Base-by-base conservation (phyloP, 2,797 vertebrate species). In the Mus minutoides region DNA sequence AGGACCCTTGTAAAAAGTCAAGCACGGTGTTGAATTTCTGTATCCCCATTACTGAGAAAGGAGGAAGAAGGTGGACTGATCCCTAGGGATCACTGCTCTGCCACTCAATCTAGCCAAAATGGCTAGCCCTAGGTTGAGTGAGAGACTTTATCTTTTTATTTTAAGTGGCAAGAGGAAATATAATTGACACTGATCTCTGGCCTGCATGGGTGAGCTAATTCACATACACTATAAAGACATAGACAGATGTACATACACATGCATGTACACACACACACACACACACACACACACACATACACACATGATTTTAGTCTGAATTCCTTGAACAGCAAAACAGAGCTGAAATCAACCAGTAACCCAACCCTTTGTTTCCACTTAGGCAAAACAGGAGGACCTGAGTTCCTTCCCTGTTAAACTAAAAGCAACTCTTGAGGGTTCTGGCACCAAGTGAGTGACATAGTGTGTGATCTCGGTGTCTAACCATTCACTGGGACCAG, bases 281-380 rank as follows among this genome's bases (percentile, higher is more conserved):
- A 17, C 37, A 24, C 40, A 19, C 29, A 49, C 17, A 79, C 31
- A 79, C 49, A 79, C 43, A 78, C 46, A 78, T 29, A 77, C 76
- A 78, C 76, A 78, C 46, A 78, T 29, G 21, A 58, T 62, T 54
- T 87, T 37, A 26, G n/a, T 88, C 46, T 88, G 43, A 91, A 94
- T 77, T 86, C 71, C 84, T 88, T 84, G 73, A 71, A 71, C 37
- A 43, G 13, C 40, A 89, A 88, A 78, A 79, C 90, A n/a, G 29
- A 9, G 2, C 17, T 87, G 40, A 52, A 94, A 78, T 52, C 16
- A 52, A 58, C 26, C 43, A 69, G 40, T 40, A 79, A 88, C 49
- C 40, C 31, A 1, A 67, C 31, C 43, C 60, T 43, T 34, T 40
- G 52, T 40, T 88, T 62, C 21, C n/a, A 24, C 1, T 0, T 34